Percentiles rank a stretch among this genome's conserved stretches.
Conservation (phyloP, 2,888 invertebrate species). For the Quadroppia sp. region DNA sequence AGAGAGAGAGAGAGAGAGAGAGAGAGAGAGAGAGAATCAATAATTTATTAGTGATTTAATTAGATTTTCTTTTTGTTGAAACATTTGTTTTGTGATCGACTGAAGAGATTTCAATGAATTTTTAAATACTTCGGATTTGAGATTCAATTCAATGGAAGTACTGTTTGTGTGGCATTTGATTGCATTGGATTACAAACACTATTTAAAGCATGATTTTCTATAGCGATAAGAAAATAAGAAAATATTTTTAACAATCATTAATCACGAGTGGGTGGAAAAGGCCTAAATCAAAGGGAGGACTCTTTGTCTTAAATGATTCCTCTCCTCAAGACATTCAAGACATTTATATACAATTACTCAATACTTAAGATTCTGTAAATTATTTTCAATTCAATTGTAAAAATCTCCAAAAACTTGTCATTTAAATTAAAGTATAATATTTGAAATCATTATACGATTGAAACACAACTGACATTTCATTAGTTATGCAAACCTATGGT, state of each 20-base stretch:
- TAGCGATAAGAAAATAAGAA: slow-evolving; percentile 15
- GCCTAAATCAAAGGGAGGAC: slow-evolving; percentile 9
- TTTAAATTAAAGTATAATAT: neutral
- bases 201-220: slow-evolving; percentile 9
- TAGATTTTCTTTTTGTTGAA: neutral
- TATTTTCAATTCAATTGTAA: neutral
- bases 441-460: neutral
- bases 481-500: neutral
- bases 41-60: neutral
- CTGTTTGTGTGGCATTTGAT: slow-evolving; percentile 17
- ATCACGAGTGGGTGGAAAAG: slow-evolving; percentile 23
- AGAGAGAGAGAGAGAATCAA: neutral
- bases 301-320: neutral
- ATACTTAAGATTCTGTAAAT: too few species aligned
- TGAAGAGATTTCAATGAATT: neutral
- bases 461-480: neutral
- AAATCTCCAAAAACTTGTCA: neutral
- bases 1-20: neutral
- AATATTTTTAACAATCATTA: slow-evolving; percentile 8
- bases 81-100: slow-evolving; percentile 15
- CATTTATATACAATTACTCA: neutral
- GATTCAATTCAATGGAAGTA: neutral
- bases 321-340: neutral
- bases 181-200: slow-evolving; percentile 30
- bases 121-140: slow-evolving; percentile 10